phyloP scores from a whole-genome alignment of 2,888 invertebrate species.

The Sinhomidia bicolor region DNA sequence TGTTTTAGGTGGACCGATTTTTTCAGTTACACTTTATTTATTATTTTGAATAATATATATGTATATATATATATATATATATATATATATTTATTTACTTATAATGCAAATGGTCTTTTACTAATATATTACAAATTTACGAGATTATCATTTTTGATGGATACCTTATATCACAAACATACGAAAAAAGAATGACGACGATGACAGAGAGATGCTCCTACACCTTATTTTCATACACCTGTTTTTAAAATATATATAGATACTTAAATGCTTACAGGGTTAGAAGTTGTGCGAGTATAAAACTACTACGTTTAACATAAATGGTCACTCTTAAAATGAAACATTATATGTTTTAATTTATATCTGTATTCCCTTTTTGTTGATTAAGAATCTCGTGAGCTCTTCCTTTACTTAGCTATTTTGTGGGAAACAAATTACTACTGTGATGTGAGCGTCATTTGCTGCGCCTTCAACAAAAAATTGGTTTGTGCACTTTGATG shows the following conservation, averaged over 20 bases:
- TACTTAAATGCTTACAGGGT: background rate
- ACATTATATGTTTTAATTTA: too few relatives aligned
- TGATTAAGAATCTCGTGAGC: too few relatives aligned
- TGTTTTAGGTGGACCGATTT: too few relatives aligned
- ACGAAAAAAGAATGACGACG: background rate
- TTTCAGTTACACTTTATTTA: too few relatives aligned
- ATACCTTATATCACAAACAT: slow-evolving; percentile 45
- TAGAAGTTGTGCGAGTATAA: background rate
- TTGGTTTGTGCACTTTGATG: too few relatives aligned
- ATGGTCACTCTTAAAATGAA: too few relatives aligned
- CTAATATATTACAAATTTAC: slow-evolving; percentile 34
- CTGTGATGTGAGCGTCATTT: too few relatives aligned
- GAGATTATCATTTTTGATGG: slow-evolving; percentile 36
- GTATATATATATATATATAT: background rate
- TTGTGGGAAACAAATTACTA: too few relatives aligned
- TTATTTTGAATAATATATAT: background rate
- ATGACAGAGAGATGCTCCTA: background rate
- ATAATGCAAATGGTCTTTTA: slow-evolving; percentile 44
- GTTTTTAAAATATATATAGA: background rate
- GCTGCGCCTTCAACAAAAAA: too few relatives aligned
- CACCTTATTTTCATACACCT: too few relatives aligned
- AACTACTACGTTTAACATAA: background rate
- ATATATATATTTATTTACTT: background rate
- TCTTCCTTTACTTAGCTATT: too few relatives aligned
- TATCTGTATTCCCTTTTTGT: too few relatives aligned